Conservation (phyloP, 2,888 invertebrate genomes). For the Chaetoderma sp. region DNA sequence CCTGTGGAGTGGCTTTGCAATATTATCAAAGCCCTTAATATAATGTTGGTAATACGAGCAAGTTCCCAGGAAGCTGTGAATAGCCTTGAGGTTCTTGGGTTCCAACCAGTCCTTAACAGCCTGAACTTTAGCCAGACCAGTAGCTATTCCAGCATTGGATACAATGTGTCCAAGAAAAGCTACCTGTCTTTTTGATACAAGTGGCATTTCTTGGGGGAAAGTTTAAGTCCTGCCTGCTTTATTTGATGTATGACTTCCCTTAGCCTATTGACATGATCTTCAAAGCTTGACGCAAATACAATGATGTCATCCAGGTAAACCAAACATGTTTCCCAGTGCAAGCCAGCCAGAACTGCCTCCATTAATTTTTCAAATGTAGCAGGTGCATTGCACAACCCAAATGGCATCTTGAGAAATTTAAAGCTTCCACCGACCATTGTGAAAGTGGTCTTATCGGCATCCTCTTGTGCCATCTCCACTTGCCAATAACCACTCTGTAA, state of each 20-base stretch:
- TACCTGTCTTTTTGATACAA: conserved; percentile 24
- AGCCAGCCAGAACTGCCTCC: conserved; percentile 23
- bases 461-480: conserved; percentile 26
- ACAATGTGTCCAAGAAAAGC: conserved; percentile 28
- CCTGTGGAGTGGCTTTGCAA: conserved; percentile 26
- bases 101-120: conserved; percentile 17
- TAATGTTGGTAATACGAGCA: conserved; percentile 26
- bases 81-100: conserved; percentile 15
- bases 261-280: conserved; percentile 6
- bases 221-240: conserved; percentile 22
- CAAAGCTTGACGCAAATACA: conserved; percentile 27
- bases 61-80: conserved; percentile 24
- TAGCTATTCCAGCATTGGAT: conserved; percentile 14
- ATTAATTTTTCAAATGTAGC: conserved; percentile 37
- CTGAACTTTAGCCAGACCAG: conserved; percentile 23
- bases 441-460: conserved; percentile 39
- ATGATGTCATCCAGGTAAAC: conserved; percentile 44
- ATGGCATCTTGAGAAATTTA: conserved; percentile 38
- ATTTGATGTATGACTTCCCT: conserved; percentile 7
- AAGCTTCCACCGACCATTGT: conserved; percentile 29
- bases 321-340: conserved; percentile 30
- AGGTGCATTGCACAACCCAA: conserved; percentile 38
- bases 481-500: conserved; percentile 40
- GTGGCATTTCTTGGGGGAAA: conserved; percentile 38
- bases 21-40: conserved; percentile 22